Conservation (phyloP, 2,888 invertebrate genomes). For the Spilarctia lutea region DNA sequence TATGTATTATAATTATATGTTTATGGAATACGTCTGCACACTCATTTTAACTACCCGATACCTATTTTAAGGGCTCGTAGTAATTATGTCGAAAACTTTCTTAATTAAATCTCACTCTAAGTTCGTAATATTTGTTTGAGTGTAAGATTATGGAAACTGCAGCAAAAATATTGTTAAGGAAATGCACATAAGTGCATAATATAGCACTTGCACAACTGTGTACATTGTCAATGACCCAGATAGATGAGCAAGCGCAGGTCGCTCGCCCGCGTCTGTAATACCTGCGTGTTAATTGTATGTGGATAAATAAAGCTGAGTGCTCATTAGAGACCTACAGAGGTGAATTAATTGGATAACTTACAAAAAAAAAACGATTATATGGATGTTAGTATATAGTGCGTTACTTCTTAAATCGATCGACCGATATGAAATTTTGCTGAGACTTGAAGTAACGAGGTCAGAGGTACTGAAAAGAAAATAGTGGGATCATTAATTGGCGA, state of each 20-base stretch:
- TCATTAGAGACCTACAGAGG: neutral
- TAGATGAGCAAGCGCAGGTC: constrained; percentile 43
- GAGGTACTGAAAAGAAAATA: too few relatives aligned
- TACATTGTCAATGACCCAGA: constrained; percentile 56
- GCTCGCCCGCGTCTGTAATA: constrained; percentile 38
- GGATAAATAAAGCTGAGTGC: constrained; percentile 9
- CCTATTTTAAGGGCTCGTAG: too few relatives aligned
- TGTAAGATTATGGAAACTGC: neutral
- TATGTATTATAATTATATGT: too few relatives aligned
- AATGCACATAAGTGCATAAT: constrained; percentile 36
- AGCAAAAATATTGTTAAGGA: constrained; percentile 18
- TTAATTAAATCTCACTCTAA: neutral
- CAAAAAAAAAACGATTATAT: neutral
- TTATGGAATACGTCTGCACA: too few relatives aligned
- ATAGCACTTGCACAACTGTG: constrained; percentile 28
- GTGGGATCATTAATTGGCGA: too few relatives aligned
- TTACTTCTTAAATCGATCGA: too few relatives aligned
- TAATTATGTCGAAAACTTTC: neutral
- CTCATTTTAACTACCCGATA: too few relatives aligned
- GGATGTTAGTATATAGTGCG: neutral
- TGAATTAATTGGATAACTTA: neutral
- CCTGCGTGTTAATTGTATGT: constrained; percentile 27
- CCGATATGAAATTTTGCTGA: too few relatives aligned
- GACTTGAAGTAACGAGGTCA: too few relatives aligned
- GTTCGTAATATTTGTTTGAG: neutral